A percentile compares a stretch with the other conserved stretches of the same genome.
Conservation (phyloP, 2,113 vertebrate species). For the Eidolon helvum region DNA sequence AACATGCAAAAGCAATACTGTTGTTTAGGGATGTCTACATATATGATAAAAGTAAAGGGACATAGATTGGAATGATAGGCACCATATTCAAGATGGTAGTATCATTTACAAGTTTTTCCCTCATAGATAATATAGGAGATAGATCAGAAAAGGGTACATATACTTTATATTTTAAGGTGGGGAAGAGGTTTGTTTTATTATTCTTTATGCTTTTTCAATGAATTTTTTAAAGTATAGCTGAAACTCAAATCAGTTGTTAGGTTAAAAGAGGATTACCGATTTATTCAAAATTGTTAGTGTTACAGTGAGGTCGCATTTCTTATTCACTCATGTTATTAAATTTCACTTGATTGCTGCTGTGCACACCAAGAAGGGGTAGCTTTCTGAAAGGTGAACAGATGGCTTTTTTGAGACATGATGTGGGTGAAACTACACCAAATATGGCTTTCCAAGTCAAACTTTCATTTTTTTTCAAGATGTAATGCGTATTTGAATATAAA, state of each 20-base stretch:
- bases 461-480: background rate
- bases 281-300: background rate
- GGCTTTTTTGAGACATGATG: background rate
- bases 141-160: background rate
- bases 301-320: background rate
- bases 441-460: background rate
- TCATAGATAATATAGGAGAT: background rate
- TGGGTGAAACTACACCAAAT: background rate
- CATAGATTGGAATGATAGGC: background rate
- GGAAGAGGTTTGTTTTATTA: background rate
- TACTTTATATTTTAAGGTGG: background rate
- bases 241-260: background rate
- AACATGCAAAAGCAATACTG: background rate
- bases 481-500: conserved; percentile 2
- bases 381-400: background rate
- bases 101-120: background rate
- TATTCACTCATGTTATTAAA: background rate
- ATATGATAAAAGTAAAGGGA: background rate
- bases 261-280: background rate
- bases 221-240: background rate
- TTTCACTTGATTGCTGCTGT: background rate
- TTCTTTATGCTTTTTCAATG: background rate
- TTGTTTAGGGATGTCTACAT: background rate
- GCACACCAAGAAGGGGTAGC: background rate
- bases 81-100: background rate